Conservation (phyloP, 1,140 invertebrate species). For the Meloidogyne floridensis region DNA sequence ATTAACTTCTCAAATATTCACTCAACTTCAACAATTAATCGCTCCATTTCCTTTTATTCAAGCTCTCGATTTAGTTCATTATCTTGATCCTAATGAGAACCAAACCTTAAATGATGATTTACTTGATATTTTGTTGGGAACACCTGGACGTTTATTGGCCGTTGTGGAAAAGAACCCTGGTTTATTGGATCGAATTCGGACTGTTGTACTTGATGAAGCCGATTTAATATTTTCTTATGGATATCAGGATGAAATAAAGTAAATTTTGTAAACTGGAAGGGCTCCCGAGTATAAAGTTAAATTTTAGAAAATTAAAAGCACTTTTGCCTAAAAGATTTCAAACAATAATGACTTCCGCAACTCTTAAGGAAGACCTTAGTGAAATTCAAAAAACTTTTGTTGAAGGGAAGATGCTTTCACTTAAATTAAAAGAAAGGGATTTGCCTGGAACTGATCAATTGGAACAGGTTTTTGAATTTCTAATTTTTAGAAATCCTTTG, state of each 20-base stretch:
- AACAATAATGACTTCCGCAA: constrained; percentile 91
- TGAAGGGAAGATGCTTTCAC: constrained; percentile 79
- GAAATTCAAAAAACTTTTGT: constrained; percentile 87
- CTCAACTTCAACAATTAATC: constrained; percentile 48
- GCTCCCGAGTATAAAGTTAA: too few relatives aligned
- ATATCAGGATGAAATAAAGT: constrained; percentile 88
- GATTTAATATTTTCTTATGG: constrained; percentile 97
- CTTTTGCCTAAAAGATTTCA: constrained; percentile 81
- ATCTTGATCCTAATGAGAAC: constrained; percentile 47
- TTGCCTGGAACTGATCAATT: constrained; percentile 84
- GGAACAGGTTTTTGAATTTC: constrained; percentile 51
- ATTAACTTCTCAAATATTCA: constrained; percentile 77
- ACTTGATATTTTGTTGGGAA: constrained; percentile 89
- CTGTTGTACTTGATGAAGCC: constrained; percentile 91
- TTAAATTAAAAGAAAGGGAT: constrained; percentile 76
- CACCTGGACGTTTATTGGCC: constrained; percentile 80
- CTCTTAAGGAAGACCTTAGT: constrained; percentile 87
- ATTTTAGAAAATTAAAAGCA: constrained; percentile 52
- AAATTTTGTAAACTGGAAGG: constrained; percentile 67
- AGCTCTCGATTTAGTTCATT: constrained; percentile 56
- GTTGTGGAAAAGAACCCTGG: constrained; percentile 74
- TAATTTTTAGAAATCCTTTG: not conserved
- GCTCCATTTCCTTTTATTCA: constrained; percentile 56
- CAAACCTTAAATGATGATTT: constrained; percentile 66
- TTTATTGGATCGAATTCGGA: constrained; percentile 75